phyloP scores from a whole-genome alignment of 2,113 vertebrate genomes.

The Castor canadensis region DNA sequence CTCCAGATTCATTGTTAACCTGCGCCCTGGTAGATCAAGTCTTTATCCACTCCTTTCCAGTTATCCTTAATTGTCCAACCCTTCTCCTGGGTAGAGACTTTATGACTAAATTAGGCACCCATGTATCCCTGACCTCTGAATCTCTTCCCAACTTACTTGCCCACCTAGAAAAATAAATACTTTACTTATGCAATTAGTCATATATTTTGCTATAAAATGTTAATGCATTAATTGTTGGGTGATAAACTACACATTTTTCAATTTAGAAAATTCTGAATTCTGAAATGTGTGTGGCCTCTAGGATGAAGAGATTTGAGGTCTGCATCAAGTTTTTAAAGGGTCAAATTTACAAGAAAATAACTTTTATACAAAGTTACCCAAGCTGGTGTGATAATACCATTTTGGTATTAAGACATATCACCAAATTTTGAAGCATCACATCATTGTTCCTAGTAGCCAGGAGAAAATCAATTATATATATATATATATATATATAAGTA shows the following conservation, averaged over 20 bases:
- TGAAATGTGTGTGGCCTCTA: not conserved
- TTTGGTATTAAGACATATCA: not conserved
- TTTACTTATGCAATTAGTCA: not conserved
- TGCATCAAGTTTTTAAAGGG: not conserved
- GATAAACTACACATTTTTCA: not conserved
- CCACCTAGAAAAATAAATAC: too few species aligned
- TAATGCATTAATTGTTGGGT: not conserved
- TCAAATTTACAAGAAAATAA: constrained; percentile 15
- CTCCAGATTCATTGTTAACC: too few species aligned
- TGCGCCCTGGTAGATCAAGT: too few species aligned
- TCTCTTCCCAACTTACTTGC: too few species aligned
- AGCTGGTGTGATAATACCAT: not conserved
- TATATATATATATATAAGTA: not conserved
- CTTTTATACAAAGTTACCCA: not conserved
- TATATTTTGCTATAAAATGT: not conserved
- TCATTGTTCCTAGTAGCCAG: not conserved
- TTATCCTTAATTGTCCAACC: too few species aligned
- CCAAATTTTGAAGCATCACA: not conserved
- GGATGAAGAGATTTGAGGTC: not conserved
- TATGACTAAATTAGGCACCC: too few species aligned
- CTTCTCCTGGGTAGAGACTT: too few species aligned
- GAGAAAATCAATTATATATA: not conserved
- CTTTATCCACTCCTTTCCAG: too few species aligned
- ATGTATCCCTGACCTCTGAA: too few species aligned
- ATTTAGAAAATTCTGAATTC: too few species aligned